Percentiles rank a stretch among this genome's conserved stretches.
These are phyloP conservation scores for Tenodera sinensis DNA, from an alignment of 2,888 invertebrate genomes.

Conservation along the genomic window DNA sequence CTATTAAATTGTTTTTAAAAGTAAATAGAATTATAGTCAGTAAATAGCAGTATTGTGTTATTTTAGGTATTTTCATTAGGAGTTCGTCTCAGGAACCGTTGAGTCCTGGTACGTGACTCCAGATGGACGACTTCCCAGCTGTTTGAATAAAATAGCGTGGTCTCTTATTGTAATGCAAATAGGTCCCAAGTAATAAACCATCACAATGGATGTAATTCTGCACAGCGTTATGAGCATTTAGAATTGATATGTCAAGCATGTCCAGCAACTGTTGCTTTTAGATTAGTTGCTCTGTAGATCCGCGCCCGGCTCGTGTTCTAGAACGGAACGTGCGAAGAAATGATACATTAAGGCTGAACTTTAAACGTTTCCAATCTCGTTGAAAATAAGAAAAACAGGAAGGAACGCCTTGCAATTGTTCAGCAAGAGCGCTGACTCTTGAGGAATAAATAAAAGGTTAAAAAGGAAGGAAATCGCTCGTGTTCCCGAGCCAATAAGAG, in stretches of 20 bases:
- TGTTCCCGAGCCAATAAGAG: neutral
- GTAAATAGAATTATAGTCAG: too few relatives aligned
- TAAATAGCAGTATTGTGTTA: too few relatives aligned
- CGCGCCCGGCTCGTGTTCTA: too few relatives aligned
- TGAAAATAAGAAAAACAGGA: neutral
- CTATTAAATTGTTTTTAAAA: too few relatives aligned
- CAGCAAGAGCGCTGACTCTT: neutral
- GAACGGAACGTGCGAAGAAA: neutral
- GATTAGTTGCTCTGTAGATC: too few relatives aligned
- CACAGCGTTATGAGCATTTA: neutral
- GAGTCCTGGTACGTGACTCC: too few relatives aligned
- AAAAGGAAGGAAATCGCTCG: neutral
- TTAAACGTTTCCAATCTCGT: neutral
- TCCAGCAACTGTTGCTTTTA: neutral
- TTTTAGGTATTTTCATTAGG: too few relatives aligned
- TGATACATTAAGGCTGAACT: neutral
- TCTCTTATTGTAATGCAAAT: neutral
- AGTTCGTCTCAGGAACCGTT: too few relatives aligned
- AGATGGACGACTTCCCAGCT: too few relatives aligned
- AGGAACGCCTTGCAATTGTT: neutral
- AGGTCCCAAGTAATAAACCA: neutral
- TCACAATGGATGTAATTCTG: neutral
- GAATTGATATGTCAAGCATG: neutral
- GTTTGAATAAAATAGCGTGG: neutral
- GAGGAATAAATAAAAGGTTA: neutral